Evolutionary conservation across 1,140 invertebrate species (phyloP).

Genomic region (Gryon sp.): DNA sequence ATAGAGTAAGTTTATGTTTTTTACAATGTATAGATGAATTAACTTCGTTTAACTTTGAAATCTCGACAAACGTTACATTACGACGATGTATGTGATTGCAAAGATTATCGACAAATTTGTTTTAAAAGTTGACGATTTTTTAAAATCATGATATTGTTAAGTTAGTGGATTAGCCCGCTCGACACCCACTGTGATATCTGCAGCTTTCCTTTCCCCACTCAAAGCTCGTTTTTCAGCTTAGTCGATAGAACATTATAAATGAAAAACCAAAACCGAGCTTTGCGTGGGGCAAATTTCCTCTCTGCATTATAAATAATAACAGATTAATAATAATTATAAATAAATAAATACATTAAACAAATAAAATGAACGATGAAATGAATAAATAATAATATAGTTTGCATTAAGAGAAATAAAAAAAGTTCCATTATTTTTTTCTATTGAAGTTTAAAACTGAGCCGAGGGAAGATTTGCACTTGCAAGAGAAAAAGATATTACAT

Average conservation of each 20-base stretch:
- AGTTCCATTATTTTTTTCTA: no score
- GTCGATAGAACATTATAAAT: background rate
- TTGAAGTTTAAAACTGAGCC: no score
- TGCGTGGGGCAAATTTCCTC: constrained; percentile 29
- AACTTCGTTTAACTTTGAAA: no score
- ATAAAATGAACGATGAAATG: background rate
- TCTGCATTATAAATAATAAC: constrained; percentile 18
- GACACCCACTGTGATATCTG: constrained; percentile 62
- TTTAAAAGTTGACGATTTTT: constrained; percentile 8
- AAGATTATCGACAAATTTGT: constrained; percentile 1
- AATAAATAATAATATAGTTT: background rate
- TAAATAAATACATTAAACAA: background rate
- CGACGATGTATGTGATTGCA: no score
- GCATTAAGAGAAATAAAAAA: background rate
- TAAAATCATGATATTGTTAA: no score
- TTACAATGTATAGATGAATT: no score
- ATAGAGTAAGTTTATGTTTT: no score
- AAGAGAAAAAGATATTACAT: no score
- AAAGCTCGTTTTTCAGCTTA: constrained; percentile 19
- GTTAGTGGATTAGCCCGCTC: constrained; percentile 45
- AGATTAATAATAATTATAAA: no score
- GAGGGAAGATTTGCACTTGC: no score
- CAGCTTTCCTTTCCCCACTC: constrained; percentile 27
- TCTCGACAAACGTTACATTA: no score
- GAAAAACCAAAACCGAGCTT: constrained; percentile 13